phyloP scores from a whole-genome alignment of 2,888 invertebrate genomes.

The Dasypolia templi region DNA sequence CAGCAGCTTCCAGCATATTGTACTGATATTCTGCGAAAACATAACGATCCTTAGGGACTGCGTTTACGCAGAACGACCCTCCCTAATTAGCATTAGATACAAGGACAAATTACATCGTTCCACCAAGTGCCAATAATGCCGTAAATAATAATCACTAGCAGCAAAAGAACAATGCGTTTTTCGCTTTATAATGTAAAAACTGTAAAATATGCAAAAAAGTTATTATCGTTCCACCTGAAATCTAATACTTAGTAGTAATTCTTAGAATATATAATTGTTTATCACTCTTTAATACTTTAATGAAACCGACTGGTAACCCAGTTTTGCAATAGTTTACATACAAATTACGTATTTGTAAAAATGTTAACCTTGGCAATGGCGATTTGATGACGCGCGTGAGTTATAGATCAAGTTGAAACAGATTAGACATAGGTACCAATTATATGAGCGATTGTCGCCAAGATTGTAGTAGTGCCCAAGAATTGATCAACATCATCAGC shows the following conservation, averaged over 20 bases:
- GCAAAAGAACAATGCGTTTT: slow-evolving; percentile 27
- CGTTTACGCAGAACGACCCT: background rate
- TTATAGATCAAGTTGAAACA: slow-evolving; percentile 27
- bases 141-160: background rate
- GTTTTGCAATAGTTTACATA: slow-evolving; percentile 77
- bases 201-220: slow-evolving; percentile 55
- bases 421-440: slow-evolving; percentile 5
- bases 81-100: background rate
- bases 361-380: slow-evolving; percentile 80
- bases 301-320: slow-evolving; percentile 65
- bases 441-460: too few species aligned
- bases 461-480: background rate
- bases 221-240: slow-evolving; percentile 65
- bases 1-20: background rate
- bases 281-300: slow-evolving; percentile 63
- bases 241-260: slow-evolving; percentile 66
- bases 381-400: slow-evolving; percentile 54
- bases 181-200: slow-evolving; percentile 40
- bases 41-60: background rate
- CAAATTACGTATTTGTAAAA: slow-evolving; percentile 67
- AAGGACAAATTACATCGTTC: background rate
- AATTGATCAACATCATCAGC: too few species aligned
- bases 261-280: slow-evolving; percentile 72
- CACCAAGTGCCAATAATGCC: background rate
- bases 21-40: background rate